Evolutionary conservation across 2,888 invertebrate genomes (phyloP), one percentile per base, ranked within the genome.

Genomic region (Corbicula japonica): DNA sequence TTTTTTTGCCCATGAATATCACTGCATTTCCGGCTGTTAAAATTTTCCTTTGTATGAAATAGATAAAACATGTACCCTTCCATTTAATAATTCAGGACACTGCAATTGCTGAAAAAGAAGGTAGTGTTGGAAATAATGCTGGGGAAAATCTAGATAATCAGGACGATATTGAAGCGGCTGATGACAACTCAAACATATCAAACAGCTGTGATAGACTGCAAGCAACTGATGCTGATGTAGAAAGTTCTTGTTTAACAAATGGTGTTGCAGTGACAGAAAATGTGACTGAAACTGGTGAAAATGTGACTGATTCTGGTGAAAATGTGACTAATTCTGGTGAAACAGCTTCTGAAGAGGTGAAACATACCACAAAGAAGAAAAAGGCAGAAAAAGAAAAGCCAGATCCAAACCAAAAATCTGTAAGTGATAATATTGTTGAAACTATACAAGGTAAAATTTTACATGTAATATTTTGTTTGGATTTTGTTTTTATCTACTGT

Each of bases 371-470:
- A 52, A 78, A 61, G 60, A 79, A 76, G 68, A 72, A 62, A 61
- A 83, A 77, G 54, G 52, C 71, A 44, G 72, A 74, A 65, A 81
- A 71, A 65, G 26, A 48, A 15, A 66, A 48, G 21, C 72, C 75
- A 21, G 74, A 79, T 65, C 74, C 76, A 15, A 83, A 73, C 56
- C 78, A 76, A 50, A 83, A 73, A 66, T 58, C 58, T 56, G 83
- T 83, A 66, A 72, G 66, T 71, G 1, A 23, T 12, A 34, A 32
- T 8, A 2, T 26, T 61, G 61, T 15, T 12, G 10, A 56, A 28
- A 56, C 28, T 8, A 56, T 23, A 56, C 10, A 18, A 56, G 12
- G 15, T 30, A 30, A 28, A 8, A n/a, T n/a, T n/a, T n/a, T n/a
- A n/a, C n/a, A n/a, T n/a, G n/a, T n/a, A n/a, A n/a, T n/a, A n/a